These are phyloP conservation scores for Pyrocephalus nanus DNA, from an alignment of 2,797 vertebrate species.

Conservation along the genomic window DNA sequence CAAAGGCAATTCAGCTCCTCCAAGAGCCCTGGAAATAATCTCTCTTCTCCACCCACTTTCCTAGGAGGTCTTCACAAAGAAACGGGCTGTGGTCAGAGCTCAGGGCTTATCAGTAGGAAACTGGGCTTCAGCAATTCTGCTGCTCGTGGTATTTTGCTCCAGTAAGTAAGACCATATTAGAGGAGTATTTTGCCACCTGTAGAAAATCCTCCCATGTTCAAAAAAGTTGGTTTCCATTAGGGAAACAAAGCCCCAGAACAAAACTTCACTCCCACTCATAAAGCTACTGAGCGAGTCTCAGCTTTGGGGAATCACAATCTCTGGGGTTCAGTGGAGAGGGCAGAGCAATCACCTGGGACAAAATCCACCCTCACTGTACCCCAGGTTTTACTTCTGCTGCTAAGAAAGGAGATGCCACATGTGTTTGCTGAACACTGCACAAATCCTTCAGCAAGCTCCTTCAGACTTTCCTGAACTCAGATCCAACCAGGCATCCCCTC, in stretches of 20 bases:
- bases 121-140: not conserved
- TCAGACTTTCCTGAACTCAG: not conserved
- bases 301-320: not conserved
- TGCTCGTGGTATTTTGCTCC: not conserved
- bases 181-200: not conserved
- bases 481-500: not conserved
- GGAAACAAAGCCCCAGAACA: not conserved
- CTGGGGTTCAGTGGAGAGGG: not conserved
- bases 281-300: not conserved
- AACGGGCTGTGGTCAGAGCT: not conserved
- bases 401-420: not conserved
- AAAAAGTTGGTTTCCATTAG: not conserved
- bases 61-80: constrained; percentile 24
- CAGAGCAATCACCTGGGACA: not conserved
- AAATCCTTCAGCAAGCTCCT: not conserved
- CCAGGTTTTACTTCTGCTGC: not conserved
- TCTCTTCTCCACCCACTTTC: constrained; percentile 9
- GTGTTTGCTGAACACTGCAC: not conserved
- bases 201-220: not conserved
- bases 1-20: not conserved
- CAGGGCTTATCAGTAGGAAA: constrained; percentile 31
- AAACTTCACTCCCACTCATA: not conserved
- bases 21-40: constrained; percentile 1
- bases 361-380: not conserved
- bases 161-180: not conserved